phyloP scores from a whole-genome alignment of 2,888 invertebrate genomes.

The Hemicrepidius hirtus region DNA sequence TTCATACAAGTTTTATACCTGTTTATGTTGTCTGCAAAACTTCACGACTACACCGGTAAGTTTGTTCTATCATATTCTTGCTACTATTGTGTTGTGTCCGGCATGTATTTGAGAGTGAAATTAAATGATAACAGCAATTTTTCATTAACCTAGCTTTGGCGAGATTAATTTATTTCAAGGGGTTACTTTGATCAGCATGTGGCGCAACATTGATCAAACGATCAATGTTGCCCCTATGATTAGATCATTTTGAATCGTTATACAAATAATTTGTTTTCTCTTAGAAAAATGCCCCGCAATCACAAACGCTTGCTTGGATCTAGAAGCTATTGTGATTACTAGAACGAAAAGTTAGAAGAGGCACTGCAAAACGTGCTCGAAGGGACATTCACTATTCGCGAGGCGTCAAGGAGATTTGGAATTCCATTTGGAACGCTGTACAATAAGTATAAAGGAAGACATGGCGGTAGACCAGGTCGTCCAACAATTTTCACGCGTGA shows the following conservation, averaged over 20 bases:
- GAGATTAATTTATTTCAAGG: neutral
- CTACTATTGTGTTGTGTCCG: neutral
- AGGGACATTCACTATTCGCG: conserved; percentile 21
- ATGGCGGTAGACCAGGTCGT: conserved; percentile 39
- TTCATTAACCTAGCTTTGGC: neutral
- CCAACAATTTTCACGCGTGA: conserved; percentile 40
- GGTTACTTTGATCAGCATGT: conserved; percentile 6
- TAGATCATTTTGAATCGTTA: neutral
- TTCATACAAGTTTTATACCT: too few species aligned
- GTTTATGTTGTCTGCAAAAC: neutral
- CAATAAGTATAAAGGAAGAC: conserved; percentile 31
- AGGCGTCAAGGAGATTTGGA: conserved; percentile 12
- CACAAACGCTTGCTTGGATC: neutral
- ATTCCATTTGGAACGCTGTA: conserved; percentile 35
- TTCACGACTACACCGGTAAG: neutral
- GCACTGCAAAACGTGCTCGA: conserved; percentile 40
- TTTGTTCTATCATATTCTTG: neutral
- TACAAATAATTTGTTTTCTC: neutral
- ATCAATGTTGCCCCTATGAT: neutral
- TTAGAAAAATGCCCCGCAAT: neutral
- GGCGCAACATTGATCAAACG: neutral
- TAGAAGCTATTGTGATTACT: neutral
- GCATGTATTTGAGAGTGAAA: conserved; percentile 3
- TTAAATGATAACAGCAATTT: neutral
- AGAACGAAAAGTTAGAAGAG: neutral